A percentile compares a stretch with the other conserved stretches of the same genome.
These are phyloP conservation scores for Drosophila sordidula DNA, from an alignment of 2,888 invertebrate species.

Conservation along the genomic window DNA sequence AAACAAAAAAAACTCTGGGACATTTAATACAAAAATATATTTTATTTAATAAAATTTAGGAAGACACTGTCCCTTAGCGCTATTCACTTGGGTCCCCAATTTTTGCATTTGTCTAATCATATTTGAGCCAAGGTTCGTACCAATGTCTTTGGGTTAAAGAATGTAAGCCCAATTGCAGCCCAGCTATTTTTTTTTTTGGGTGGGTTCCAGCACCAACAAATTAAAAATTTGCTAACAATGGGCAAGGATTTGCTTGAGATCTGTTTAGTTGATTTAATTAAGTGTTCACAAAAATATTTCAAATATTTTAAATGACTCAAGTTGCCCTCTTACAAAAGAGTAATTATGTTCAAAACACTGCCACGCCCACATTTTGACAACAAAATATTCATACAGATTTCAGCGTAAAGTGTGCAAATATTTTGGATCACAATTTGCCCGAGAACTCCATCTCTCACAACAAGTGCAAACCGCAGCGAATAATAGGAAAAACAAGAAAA, in stretches of 20 bases:
- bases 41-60: no score
- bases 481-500: conserved; percentile 32
- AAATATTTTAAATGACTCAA: conserved; percentile 21
- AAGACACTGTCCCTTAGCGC: no score
- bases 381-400: conserved; percentile 37
- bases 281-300: neutral
- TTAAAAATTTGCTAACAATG: no score
- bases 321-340: conserved; percentile 32
- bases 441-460: conserved; percentile 43
- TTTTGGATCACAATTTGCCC: conserved; percentile 54
- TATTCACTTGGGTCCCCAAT: no score
- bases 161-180: no score
- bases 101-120: no score
- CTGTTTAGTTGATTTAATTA: neutral
- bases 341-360: conserved; percentile 47
- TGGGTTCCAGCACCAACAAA: no score
- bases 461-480: conserved; percentile 58
- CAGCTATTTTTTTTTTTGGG: no score
- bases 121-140: no score
- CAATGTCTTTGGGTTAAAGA: no score
- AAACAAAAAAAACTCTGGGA: neutral
- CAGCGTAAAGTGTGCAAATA: conserved; percentile 46
- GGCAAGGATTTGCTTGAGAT: neutral
- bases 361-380: conserved; percentile 53
- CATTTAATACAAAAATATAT: no score